Evolutionary conservation across 2,888 invertebrate genomes (phyloP).

Genomic region (Protonemura montana): DNA sequence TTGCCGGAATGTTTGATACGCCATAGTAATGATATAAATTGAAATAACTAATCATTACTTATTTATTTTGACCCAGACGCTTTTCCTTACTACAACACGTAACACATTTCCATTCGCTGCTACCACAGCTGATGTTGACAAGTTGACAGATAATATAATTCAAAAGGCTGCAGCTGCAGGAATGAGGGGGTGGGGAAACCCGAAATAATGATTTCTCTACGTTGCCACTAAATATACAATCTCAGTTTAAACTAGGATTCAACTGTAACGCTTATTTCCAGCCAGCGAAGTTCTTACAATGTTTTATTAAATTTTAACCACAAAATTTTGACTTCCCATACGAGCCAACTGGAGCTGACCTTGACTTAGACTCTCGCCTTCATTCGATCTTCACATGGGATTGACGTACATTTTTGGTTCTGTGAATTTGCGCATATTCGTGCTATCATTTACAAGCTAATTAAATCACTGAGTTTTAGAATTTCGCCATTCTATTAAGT

Average conservation of each 20-base stretch:
- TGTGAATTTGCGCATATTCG: neutral
- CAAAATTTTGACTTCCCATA: neutral
- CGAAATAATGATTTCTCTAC: neutral
- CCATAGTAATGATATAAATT: slow-evolving; percentile 64
- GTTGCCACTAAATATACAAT: neutral
- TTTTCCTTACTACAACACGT: neutral
- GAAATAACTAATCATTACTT: neutral
- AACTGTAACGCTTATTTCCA: neutral
- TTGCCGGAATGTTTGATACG: slow-evolving; percentile 84
- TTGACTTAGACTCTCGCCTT: neutral
- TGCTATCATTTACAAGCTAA: neutral
- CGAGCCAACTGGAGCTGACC: neutral
- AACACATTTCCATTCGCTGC: neutral
- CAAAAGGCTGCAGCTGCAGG: too few species aligned
- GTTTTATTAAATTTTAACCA: neutral
- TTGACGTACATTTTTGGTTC: neutral
- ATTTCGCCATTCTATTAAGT: neutral
- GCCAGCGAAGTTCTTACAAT: neutral
- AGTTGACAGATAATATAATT: neutral
- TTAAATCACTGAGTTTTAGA: neutral
- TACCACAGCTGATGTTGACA: neutral
- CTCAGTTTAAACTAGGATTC: neutral
- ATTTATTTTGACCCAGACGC: neutral
- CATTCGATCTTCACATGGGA: neutral
- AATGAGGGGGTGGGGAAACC: neutral